Conservation (phyloP, 35 echinoderm and acorn worm species). For the Acanthaster planci region DNA sequence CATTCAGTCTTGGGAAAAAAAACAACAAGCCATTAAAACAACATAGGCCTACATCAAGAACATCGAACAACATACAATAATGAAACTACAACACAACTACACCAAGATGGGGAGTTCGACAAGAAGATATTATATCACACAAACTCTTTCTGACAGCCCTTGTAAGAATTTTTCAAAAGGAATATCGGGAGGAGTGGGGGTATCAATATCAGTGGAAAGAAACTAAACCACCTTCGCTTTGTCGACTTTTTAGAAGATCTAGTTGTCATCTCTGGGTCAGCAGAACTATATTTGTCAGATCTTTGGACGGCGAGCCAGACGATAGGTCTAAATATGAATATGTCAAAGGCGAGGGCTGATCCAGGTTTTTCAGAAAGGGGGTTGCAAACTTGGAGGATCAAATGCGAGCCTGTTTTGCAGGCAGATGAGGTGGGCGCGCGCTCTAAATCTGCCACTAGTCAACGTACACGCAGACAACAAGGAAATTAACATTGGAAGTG, state of each 20-base stretch:
- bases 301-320: not conserved
- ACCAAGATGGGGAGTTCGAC: not conserved
- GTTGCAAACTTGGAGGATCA: no score
- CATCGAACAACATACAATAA: not conserved
- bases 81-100: not conserved
- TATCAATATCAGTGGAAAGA: not conserved
- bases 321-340: not conserved
- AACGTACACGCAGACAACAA: not conserved
- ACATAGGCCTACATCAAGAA: not conserved
- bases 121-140: not conserved
- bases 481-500: not conserved
- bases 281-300: not conserved
- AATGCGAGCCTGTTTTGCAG: no score
- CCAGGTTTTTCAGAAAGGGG: no score
- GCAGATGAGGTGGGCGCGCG: no score
- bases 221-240: not conserved
- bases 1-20: not conserved
- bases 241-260: not conserved
- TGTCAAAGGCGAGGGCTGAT: no score
- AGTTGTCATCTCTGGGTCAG: not conserved
- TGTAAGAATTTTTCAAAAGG: not conserved
- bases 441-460: no score
- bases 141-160: not conserved
- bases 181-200: not conserved
- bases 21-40: not conserved